phyloP scores from a whole-genome alignment of 2,888 invertebrate genomes.

The Stenodera caucasica region DNA sequence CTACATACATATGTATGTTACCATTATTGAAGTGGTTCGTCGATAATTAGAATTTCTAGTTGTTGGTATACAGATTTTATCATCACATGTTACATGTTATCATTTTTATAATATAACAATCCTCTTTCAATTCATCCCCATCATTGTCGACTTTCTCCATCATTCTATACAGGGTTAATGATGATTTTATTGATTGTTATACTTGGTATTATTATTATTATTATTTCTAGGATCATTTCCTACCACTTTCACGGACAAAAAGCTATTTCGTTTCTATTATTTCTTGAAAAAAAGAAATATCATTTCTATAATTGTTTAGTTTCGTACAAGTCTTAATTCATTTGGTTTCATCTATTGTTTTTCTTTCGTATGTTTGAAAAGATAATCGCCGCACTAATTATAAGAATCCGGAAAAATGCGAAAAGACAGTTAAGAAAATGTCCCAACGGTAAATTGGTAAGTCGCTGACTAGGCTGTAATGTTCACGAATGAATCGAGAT shows the following conservation, averaged over 20 bases:
- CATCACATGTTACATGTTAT: conserved; percentile 25
- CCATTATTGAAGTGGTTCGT: conserved; percentile 19
- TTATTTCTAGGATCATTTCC: conserved; percentile 22
- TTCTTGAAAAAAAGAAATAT: neutral
- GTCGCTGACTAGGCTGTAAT: conserved; percentile 22
- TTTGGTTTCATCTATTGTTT: neutral
- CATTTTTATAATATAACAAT: conserved; percentile 24
- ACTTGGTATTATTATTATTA: conserved; percentile 25
- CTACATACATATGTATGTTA: conserved; percentile 11
- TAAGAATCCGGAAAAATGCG: conserved; percentile 10
- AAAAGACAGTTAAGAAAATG: conserved; percentile 14
- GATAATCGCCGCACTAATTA: conserved; percentile 1
- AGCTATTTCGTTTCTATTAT: conserved; percentile 14
- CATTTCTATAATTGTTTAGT: neutral
- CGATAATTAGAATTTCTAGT: conserved; percentile 22
- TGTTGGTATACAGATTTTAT: conserved; percentile 5
- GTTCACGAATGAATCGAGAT: conserved; percentile 26
- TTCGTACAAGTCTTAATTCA: neutral
- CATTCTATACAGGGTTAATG: conserved; percentile 27
- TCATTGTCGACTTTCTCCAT: conserved; percentile 22
- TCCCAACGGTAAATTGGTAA: conserved; percentile 22
- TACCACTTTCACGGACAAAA: conserved; percentile 16
- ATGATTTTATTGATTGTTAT: conserved; percentile 30
- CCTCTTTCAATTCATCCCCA: conserved; percentile 24
- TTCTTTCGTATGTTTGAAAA: neutral